Percentiles rank a stretch among this genome's conserved stretches.
Conservation (phyloP, 2,888 invertebrate species). For the Ctenicera cuprea region DNA sequence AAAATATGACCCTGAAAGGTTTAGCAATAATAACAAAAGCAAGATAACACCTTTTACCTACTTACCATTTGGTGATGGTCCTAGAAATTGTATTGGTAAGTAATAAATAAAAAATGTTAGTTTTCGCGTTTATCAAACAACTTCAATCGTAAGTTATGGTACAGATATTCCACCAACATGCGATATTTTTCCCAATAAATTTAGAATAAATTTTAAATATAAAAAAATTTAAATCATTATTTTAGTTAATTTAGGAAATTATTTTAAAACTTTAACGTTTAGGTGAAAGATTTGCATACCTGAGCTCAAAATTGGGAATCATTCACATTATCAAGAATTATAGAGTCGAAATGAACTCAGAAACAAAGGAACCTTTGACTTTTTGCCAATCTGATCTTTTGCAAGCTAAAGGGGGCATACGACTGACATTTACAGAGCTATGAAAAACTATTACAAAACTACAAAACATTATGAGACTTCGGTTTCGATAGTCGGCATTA, state of each 20-base stretch:
- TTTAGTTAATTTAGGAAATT: too few species aligned
- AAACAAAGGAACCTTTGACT: conserved; percentile 9
- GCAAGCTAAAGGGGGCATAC: conserved; percentile 20
- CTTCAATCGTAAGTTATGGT: too few species aligned
- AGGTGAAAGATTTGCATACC: conserved; percentile 56
- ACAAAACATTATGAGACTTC: too few species aligned
- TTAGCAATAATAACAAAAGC: conserved; percentile 74
- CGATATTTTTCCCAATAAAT: too few species aligned
- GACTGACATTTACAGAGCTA: background rate
- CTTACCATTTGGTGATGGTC: conserved; percentile 73
- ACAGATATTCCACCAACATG: too few species aligned
- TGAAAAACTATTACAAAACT: background rate
- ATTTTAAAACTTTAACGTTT: too few species aligned
- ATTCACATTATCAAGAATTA: conserved; percentile 52
- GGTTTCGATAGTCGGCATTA: too few species aligned
- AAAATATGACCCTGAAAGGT: conserved; percentile 74
- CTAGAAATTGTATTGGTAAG: conserved; percentile 67
- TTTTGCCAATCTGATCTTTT: conserved; percentile 12
- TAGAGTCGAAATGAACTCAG: conserved; percentile 13
- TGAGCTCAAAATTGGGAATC: conserved; percentile 54
- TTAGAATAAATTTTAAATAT: too few species aligned
- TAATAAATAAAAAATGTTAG: too few species aligned
- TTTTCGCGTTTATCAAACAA: too few species aligned
- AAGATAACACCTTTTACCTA: conserved; percentile 73
- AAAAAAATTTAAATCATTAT: too few species aligned